phyloP scores from a whole-genome alignment of 1,140 invertebrate species.

The Bradysia coprophila region DNA sequence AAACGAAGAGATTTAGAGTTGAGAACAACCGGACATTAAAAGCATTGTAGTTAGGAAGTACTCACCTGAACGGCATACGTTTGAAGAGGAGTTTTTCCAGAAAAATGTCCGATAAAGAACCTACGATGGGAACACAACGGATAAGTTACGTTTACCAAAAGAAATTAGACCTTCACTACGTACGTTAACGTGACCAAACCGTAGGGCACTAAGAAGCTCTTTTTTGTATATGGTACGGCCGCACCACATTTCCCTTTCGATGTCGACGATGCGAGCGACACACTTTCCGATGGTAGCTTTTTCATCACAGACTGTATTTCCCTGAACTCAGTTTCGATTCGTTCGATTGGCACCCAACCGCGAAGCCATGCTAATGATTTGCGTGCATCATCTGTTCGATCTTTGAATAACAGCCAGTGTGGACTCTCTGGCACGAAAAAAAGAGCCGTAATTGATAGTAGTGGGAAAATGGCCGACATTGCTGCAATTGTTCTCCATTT shows the following conservation, averaged over 20 bases:
- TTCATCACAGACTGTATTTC: conserved; percentile 25
- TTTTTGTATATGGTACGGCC: conserved; percentile 26
- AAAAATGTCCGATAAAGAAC: conserved; percentile 54
- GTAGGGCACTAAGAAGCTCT: conserved; percentile 41
- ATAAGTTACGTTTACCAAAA: too few species aligned
- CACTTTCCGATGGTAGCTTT: conserved; percentile 9
- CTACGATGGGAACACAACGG: too few species aligned
- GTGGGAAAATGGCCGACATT: conserved; percentile 42
- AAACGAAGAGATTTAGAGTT: not conserved
- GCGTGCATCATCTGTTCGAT: conserved; percentile 33
- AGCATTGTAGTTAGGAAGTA: not conserved
- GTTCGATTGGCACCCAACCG: conserved; percentile 35
- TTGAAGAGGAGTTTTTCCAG: conserved; percentile 45
- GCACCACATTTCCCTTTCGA: conserved; percentile 7
- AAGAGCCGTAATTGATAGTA: conserved; percentile 39
- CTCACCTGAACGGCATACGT: conserved; percentile 41
- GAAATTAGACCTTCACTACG: too few species aligned
- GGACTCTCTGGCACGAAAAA: conserved; percentile 59
- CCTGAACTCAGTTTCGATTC: conserved; percentile 34
- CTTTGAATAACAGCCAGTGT: conserved; percentile 46
- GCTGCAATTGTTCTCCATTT: conserved; percentile 48
- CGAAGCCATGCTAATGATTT: conserved; percentile 42
- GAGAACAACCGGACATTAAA: not conserved
- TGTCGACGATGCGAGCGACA: not conserved
- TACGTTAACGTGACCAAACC: conserved; percentile 33